A percentile compares a stretch with the other conserved stretches of the same genome.
phyloP scores from a whole-genome alignment of 2,113 vertebrate genomes.

The Muntiacus muntjak region DNA sequence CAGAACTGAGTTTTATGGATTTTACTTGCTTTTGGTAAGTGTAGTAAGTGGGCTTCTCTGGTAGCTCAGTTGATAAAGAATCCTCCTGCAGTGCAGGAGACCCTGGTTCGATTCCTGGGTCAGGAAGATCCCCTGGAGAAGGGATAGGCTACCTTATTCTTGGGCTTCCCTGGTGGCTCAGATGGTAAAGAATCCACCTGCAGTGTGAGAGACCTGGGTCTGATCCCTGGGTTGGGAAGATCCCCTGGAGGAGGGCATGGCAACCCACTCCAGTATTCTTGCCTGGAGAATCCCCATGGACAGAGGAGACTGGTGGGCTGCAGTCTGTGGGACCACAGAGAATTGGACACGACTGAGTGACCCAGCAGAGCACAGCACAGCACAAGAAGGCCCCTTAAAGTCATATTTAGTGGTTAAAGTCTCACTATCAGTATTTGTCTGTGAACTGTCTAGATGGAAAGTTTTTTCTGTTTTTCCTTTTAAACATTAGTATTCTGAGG shows the following conservation, averaged over 20 bases:
- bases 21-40: not conserved
- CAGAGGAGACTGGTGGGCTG: not conserved
- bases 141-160: not conserved
- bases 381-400: not conserved
- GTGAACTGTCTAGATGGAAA: not conserved
- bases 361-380: not conserved
- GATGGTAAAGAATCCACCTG: not conserved
- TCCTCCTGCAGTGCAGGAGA: not conserved
- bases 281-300: not conserved
- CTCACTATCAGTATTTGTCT: slow-evolving; percentile 5
- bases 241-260: not conserved
- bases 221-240: not conserved
- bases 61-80: not conserved
- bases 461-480: not conserved
- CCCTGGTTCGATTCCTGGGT: not conserved
- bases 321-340: not conserved
- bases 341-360: not conserved
- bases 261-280: not conserved
- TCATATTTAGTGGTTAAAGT: not conserved
- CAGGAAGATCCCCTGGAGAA: not conserved
- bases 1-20: not conserved
- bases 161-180: not conserved
- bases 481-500: not conserved
- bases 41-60: not conserved
- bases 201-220: not conserved